Conservation (phyloP, 2,797 vertebrate species). For the Trichosurus vulpecula region DNA sequence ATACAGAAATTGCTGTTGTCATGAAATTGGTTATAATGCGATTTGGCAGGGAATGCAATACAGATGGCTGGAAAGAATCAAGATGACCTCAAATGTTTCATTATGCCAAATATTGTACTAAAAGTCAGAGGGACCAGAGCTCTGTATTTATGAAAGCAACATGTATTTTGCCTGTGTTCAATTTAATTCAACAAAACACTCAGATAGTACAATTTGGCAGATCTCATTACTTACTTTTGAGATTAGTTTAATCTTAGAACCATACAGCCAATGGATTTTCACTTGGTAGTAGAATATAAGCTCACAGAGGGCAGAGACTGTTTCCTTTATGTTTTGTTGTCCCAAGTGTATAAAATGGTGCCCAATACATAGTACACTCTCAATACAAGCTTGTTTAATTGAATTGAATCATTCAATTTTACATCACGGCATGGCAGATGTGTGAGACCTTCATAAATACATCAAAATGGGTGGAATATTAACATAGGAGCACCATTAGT, state of each 20-base stretch:
- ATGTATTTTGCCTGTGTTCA: background rate
- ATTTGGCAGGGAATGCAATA: background rate
- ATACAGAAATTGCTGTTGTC: background rate
- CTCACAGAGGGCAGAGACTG: background rate
- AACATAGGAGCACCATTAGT: background rate
- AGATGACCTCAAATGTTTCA: background rate
- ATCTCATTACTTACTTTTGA: background rate
- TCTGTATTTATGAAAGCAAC: background rate
- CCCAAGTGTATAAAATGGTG: background rate
- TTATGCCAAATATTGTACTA: background rate
- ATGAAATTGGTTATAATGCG: background rate
- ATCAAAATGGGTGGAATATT: background rate
- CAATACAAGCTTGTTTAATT: background rate
- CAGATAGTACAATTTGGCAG: background rate
- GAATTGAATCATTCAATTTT: background rate
- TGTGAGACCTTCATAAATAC: background rate
- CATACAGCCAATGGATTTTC: background rate
- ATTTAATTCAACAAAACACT: background rate
- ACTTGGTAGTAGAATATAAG: background rate
- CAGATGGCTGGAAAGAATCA: background rate
- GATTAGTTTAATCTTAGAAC: background rate
- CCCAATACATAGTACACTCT: background rate
- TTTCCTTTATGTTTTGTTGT: background rate
- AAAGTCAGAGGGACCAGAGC: background rate
- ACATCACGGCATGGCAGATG: background rate